phyloP scores from a whole-genome alignment of 2,113 vertebrate species.

The Pseudopodoces humilis region DNA sequence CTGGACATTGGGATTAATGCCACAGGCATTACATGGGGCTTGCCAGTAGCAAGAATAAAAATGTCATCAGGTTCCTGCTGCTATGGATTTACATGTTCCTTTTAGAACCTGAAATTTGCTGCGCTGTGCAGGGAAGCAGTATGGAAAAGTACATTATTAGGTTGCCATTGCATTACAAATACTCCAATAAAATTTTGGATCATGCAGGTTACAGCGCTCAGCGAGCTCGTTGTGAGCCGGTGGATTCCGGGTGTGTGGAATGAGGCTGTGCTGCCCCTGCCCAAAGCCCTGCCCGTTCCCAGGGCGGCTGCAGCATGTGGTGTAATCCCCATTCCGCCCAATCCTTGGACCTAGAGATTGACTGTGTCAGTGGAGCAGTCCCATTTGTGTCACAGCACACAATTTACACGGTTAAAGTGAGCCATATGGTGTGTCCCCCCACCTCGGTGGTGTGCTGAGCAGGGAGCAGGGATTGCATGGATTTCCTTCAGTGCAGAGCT shows the following conservation, averaged over 20 bases:
- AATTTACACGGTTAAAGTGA: neutral
- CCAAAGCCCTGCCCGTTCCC: neutral
- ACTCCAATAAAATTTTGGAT: neutral
- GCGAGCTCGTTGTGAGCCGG: neutral
- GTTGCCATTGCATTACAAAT: fast-evolving
- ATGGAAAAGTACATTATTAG: neutral
- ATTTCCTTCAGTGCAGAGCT: neutral
- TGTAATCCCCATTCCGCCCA: fast-evolving
- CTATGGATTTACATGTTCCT: neutral
- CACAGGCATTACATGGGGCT: neutral
- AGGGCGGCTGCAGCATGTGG: fast-evolving
- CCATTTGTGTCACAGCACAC: neutral
- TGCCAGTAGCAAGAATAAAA: neutral
- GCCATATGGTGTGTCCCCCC: neutral
- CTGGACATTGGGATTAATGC: neutral
- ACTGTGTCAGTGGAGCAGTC: neutral
- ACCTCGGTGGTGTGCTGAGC: neutral
- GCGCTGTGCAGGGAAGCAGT: neutral
- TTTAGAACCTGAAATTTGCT: neutral
- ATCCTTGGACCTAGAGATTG: neutral
- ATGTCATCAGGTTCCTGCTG: neutral
- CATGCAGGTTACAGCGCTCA: fast-evolving
- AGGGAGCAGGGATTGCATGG: neutral
- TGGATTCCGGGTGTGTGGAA: fast-evolving
- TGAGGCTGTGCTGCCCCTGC: neutral